Evolutionary conservation across 23 tunicate species (phyloP), one percentile per base, ranked within the genome.

Genomic region (Trididemnum clinides): DNA sequence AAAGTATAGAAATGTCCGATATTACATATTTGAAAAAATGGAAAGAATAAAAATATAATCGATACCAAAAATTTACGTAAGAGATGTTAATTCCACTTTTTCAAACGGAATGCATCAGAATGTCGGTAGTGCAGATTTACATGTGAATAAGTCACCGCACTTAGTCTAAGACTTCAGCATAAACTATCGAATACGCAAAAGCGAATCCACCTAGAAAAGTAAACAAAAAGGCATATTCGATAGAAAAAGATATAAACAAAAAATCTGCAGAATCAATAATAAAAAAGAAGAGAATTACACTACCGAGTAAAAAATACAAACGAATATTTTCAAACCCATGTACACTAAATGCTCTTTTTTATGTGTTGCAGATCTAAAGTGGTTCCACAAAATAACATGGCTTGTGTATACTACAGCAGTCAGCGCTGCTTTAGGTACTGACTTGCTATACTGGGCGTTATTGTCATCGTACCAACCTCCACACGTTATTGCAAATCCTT

Each of bases 381-480:
- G 94, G 94, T 77, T 84, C 59, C 88, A 85, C 73, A 58, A 71
- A 30, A 33, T 90, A 31, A 38, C 25, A 2, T 90, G 95, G 95
- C 34, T 90, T 26, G 10, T 79, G 12, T 80, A 85, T 36, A 80
- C 51, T 0, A 84, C 84, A 4, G 28, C 85, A 27, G 27, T 86
- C 31, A 28, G 64, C 32, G 87, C 44, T 1, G 83, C 79, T 0
- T 33, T 91, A 19, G 66, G 71, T 0, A 79, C 78, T n/a, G 89
- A 90, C 28, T 12, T 91, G 1, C 12, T 77, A 3, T 91, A 59
- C 50, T 91, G 96, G 90, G 66, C 63, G 1, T 51, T 86, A 30
- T 30, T 91, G 19, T 72, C 90, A 25, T 19, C 81, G 25, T 20
- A 0, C 31, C 28, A 28, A 28, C 21, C 39, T 21, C 3, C 59